Percentiles rank a stretch among this genome's conserved stretches.
phyloP scores from a whole-genome alignment of 1,140 invertebrate species.

The Sesamia nonagrioides region DNA sequence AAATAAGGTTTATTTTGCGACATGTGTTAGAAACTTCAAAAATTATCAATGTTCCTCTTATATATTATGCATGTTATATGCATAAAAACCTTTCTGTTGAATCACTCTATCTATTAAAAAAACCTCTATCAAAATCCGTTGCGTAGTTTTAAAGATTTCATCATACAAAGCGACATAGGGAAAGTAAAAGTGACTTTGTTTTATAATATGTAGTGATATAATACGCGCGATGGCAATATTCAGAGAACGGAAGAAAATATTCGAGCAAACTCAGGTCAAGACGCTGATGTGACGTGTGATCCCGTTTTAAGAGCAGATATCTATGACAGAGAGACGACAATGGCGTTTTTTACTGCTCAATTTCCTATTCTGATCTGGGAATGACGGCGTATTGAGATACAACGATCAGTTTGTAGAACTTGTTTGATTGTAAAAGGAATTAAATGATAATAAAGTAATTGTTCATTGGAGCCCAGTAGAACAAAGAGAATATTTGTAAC shows the following conservation, averaged over 20 bases:
- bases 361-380: constrained; percentile 20
- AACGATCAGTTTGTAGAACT: constrained; percentile 5
- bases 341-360: constrained; percentile 32
- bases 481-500: no score
- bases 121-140: no score
- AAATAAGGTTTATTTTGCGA: no score
- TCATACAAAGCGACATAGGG: no score
- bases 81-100: no score
- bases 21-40: no score
- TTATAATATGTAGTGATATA: background rate
- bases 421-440: background rate
- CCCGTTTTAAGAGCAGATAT: constrained; percentile 22
- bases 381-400: background rate
- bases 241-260: background rate
- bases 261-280: background rate
- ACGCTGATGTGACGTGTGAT: background rate
- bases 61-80: no score
- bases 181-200: no score
- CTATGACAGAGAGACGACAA: constrained; percentile 29
- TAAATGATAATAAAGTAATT: constrained; percentile 24
- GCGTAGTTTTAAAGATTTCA: no score
- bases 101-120: no score
- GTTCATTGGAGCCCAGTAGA: no score
- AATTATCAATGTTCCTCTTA: no score
- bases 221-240: background rate